Base-by-base conservation (phyloP, 2,888 invertebrate genomes). In the Ormyrus labotus region DNA sequence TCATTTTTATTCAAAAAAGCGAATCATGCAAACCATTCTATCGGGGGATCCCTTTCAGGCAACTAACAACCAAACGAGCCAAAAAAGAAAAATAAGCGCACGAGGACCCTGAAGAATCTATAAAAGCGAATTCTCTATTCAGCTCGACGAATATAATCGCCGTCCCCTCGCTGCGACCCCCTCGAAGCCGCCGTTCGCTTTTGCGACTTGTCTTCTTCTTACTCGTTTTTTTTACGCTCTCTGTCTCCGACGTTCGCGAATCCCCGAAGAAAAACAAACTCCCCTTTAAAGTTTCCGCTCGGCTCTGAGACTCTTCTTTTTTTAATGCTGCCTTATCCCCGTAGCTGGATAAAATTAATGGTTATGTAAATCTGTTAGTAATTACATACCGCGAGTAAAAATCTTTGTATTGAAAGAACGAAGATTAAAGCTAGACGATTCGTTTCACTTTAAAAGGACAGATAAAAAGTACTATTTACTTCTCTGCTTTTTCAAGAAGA, bases 231-330 rank as follows among this genome's bases (percentile, higher is more conserved):
- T 34, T 10, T 19, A 3, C 55, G n/a, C 6, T 19, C 6, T 19
- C n/a, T 13, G 7, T n/a, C 47, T 63, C 9, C 5, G 13, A 9
- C 60, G 57, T 13, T 10, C 57, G 34, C 13, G n/a, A 11, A 75
- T 67, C 48, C 11, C 50, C 53, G 65, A 71, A 68, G 65, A 65
- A 80, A 83, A 78, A 81, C 69, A 81, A 79, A 76, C 81, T 81
- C 76, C 73, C 19, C 73, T 76, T 75, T 72, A 73, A 83, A 82
- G 81, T 82, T 69, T 74, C 77, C 48, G 58, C 63, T 70, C 64
- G 10, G 47, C 51, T 13, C 9, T 50, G 8, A 5, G 19, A n/a
- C 47, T n/a, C 48, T 48, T 48, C 51, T 70, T 51, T 60, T 57
- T 19, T 10, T 13, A 13, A n/a, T 48, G 57, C 47, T 58, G 10